These are phyloP conservation scores for Cyclura pinguis DNA, from an alignment of 2,797 vertebrate species.

Conservation along the genomic window DNA sequence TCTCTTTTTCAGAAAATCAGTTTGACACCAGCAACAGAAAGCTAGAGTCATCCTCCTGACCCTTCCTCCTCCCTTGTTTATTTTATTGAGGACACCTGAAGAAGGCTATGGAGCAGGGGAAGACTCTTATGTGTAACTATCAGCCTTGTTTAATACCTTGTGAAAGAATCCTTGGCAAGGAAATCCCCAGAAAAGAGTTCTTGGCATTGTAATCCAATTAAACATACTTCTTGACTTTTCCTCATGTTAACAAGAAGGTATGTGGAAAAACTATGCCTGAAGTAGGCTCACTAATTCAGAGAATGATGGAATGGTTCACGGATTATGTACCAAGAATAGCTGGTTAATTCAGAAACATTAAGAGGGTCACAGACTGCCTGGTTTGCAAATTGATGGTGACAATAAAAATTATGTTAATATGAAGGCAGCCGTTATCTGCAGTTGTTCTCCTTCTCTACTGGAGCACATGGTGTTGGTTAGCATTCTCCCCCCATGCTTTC, in stretches of 20 bases:
- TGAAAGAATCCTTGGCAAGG: background rate
- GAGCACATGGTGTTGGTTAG: background rate
- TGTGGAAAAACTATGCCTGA: background rate
- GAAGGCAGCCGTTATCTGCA: background rate
- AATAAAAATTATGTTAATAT: background rate
- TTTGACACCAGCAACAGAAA: no score
- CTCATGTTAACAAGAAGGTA: background rate
- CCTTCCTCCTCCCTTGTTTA: no score
- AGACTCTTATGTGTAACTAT: background rate
- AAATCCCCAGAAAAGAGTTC: no score
- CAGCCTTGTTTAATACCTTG: background rate
- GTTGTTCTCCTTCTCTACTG: background rate
- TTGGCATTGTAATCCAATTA: background rate
- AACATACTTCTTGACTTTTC: background rate
- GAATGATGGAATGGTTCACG: background rate
- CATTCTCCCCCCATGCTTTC: constrained; percentile 5
- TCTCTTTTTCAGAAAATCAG: no score
- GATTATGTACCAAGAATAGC: background rate
- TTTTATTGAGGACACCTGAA: no score
- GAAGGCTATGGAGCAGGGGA: background rate
- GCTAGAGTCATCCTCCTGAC: no score
- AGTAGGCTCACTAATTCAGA: no score
- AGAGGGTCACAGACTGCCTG: background rate
- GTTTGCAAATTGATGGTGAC: background rate
- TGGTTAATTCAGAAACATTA: background rate